These are phyloP conservation scores for Cataglyphis livida DNA, from an alignment of 2,888 invertebrate species.

Conservation along the genomic window DNA sequence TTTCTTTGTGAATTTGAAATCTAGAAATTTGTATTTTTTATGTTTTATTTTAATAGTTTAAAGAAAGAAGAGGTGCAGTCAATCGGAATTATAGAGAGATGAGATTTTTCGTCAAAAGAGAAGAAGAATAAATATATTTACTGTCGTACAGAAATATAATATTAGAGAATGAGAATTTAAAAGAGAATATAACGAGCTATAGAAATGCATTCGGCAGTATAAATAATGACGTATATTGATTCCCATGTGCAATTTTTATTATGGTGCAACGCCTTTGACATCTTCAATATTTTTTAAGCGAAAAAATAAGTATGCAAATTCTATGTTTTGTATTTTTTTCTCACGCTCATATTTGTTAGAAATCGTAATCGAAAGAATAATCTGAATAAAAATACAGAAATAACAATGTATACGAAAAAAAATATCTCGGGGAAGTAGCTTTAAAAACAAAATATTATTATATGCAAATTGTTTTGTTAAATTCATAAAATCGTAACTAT, in stretches of 20 bases:
- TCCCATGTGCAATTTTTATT: slow-evolving; percentile 4
- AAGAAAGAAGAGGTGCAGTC: neutral
- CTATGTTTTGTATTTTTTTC: neutral
- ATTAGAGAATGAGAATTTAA: slow-evolving; percentile 5
- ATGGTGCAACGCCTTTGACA: neutral
- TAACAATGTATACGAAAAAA: slow-evolving; percentile 20
- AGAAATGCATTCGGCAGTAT: neutral
- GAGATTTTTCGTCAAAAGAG: slow-evolving; percentile 1
- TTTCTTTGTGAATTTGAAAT: slow-evolving; percentile 7
- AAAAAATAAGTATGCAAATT: neutral
- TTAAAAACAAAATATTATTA: neutral
- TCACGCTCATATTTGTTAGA: neutral
- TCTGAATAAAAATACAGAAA: slow-evolving; percentile 1
- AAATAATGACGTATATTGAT: neutral
- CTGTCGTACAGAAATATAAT: slow-evolving; percentile 23
- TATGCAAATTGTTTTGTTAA: neutral
- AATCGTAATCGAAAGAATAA: neutral
- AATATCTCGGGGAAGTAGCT: slow-evolving; percentile 22
- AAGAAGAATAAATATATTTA: slow-evolving; percentile 24
- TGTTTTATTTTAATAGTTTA: neutral
- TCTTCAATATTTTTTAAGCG: slow-evolving; percentile 3
- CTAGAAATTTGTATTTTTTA: slow-evolving; percentile 14
- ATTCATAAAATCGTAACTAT: neutral
- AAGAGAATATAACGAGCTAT: slow-evolving; percentile 13
- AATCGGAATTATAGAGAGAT: neutral